Evolutionary conservation across 2,888 invertebrate genomes (phyloP), one percentile per base, ranked within the genome.

Genomic region (Acleris cristana): DNA sequence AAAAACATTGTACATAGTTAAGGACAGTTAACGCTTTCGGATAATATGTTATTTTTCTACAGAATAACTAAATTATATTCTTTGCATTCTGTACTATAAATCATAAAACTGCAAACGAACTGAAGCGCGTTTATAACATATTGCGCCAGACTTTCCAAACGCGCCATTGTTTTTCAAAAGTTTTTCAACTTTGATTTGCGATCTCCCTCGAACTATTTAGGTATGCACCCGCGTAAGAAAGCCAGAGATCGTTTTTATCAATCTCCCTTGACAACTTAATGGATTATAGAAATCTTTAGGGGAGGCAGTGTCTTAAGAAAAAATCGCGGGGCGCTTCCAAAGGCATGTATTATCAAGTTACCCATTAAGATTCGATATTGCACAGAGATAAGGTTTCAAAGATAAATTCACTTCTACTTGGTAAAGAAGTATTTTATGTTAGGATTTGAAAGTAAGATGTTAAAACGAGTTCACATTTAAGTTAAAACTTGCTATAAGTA

Each of bases 241-340:
- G 82, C 80, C 80, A 79, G 81, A 86, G 87, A 84, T 82, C 73
- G 82, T 88, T 86, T 40, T 86, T 83, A 90, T 91, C 90, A 90
- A 90, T 91, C 90, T 88, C 83, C 79, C 77, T 74, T 86, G 91
- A 90, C 90, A 89, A 84, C 84, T 85, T 92, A 92, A 92, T 90
- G 90, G 90, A 91, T 87, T 85, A 86, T 79, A 87, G 79, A 84
- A 87, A 86, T 80, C 83, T 79, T 74, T 69, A 73, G 81, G 84
- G 88, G 84, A 81, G 60, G 56, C 63, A 61, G 57, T 65, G 66
- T 63, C 64, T 64, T 68, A 64, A 68, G 69, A 75, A 80, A 80
- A 81, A 70, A 71, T 63, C 26, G 51, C 51, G 19, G 58, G 49
- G 21, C 40, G 26, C 12, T 18, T 30, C 30, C n/a, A 40, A 54